Base-by-base conservation (phyloP, 2,888 invertebrate species). In the Scrobipalpa costella region DNA sequence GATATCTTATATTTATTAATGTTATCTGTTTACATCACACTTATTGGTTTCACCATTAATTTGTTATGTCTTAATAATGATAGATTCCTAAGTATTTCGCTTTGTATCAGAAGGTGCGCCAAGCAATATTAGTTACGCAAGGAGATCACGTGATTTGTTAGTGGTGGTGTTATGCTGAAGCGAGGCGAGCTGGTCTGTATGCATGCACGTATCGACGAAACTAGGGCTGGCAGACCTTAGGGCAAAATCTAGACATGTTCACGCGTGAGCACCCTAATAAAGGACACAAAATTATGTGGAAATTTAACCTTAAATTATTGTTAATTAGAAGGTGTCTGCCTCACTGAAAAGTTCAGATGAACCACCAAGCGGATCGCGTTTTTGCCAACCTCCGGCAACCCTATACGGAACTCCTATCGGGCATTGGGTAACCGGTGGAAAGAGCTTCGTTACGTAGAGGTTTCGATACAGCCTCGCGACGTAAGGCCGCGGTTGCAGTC, bases 381-480 rank as follows among this genome's bases (percentile, higher is more conserved):
- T 44, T n/a, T 5, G n/a, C 0, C 15, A n/a, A 15, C 7, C 15
- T 0, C 13, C 13, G 44, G 44, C 44, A 44, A 15, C 44, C 44
- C 44, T 44, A 44, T 1, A 84, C 83, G 80, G 85, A 89, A 85
- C 87, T 80, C 77, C 80, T 88, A 88, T 89, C 83, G 80, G 78
- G 81, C 83, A 83, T 90, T 90, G 89, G 82, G 90, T 90, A 90
- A 90, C 86, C 81, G 61, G 77, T 88, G 85, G 89, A 88, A 89
- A 89, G 88, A 90, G 88, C 86, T 87, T 84, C 84, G 86, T 90
- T 90, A 88, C 89, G 89, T 89, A 86, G 84, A 86, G 79, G 88
- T 90, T 90, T 90, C 88, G 84, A 90, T 90, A 89, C 88, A 90
- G 86, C 89, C 90, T 90, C 90, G 90, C 89, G 83, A 82, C 81